Evolutionary conservation across 2,888 invertebrate species (phyloP), one percentile per base, ranked within the genome.

Genomic region (Cryptophagus acutangulus): DNA sequence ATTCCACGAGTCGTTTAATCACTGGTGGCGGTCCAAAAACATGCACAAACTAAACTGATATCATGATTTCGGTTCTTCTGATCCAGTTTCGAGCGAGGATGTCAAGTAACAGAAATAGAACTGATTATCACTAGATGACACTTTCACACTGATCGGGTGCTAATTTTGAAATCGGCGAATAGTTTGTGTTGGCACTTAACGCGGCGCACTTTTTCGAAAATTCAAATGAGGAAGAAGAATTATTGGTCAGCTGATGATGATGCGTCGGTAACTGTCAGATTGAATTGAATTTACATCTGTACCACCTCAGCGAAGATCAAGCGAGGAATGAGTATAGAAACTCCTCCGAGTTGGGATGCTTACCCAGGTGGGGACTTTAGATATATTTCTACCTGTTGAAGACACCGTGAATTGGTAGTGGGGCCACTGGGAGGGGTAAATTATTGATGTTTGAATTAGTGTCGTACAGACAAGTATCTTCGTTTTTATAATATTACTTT

Each of bases 361-460:
- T 51, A 50, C 45, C 45, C 51, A 53, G 59, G 60, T 57, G 62
- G 66, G 62, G 63, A 59, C 55, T 46, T 20, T 12, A 37, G 45
- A 43, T 46, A 36, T 24, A 40, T 36, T 54, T 61, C 61, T 62
- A 63, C 65, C 64, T 64, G 63, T 61, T 52, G 63, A 64, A 60
- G 61, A 62, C 60, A 55, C 48, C 45, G 41, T 41, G 31, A 48
- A 41, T 36, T 33, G 30, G 48, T 45, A 49, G 54, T 51, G 57
- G 54, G 55, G 55, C 40, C 34, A 40, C 39, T 38, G 46, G 63
- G 62, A 60, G 65, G 64, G 66, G 60, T 64, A 58, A 62, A 61
- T 60, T 65, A 66, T 67, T 63, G 66, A 65, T 65, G 64, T 65
- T 66, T 63, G 65, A 65, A 63, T 65, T 64, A 65, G 63, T 64